phyloP scores from a whole-genome alignment of 2,113 vertebrate genomes.

The Arvicanthis niloticus region DNA sequence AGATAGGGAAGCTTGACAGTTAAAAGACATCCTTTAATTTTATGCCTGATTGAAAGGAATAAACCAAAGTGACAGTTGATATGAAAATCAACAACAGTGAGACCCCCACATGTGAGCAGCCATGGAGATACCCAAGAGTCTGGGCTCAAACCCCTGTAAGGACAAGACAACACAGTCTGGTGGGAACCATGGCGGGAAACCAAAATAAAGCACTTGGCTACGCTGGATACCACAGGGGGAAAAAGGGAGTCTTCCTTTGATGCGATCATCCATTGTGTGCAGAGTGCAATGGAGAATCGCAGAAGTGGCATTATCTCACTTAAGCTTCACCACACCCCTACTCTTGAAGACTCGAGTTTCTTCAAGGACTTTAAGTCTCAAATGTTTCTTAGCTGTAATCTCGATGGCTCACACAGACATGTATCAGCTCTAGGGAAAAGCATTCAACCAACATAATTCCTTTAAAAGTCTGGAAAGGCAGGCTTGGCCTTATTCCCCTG shows the following conservation, averaged over 20 bases:
- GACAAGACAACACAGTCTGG: background rate
- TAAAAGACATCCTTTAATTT: constrained; percentile 11
- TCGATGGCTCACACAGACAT: constrained; percentile 20
- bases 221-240: background rate
- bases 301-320: background rate
- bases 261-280: background rate
- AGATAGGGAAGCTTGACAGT: constrained; percentile 25
- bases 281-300: background rate
- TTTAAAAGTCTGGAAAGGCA: constrained; percentile 49
- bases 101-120: background rate
- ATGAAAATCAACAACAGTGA: background rate
- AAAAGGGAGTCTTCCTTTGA: background rate
- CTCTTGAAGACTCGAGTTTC: background rate
- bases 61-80: background rate
- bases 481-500: constrained; percentile 27
- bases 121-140: background rate
- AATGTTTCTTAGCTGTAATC: constrained; percentile 10
- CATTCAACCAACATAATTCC: constrained; percentile 14
- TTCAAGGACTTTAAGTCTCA: constrained; percentile 34
- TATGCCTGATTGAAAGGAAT: background rate
- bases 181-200: background rate
- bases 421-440: constrained; percentile 14
- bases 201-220: background rate
- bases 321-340: background rate
- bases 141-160: background rate